A percentile compares a stretch with the other conserved stretches of the same genome.
These are phyloP conservation scores for Anoplolepis gracilipes DNA, from an alignment of 1,140 invertebrate species.

Conservation along the genomic window DNA sequence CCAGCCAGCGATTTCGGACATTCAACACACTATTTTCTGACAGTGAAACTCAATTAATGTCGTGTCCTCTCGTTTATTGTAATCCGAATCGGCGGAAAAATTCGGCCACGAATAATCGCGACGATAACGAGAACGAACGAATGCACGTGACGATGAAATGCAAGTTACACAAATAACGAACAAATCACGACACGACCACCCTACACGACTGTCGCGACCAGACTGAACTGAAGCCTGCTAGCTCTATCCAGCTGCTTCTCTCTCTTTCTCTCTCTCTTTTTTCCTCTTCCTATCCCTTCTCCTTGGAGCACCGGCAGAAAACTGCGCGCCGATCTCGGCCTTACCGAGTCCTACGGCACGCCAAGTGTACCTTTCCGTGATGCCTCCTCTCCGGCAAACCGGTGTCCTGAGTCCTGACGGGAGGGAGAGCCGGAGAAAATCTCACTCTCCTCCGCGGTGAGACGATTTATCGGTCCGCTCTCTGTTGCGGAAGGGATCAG, in stretches of 20 bases:
- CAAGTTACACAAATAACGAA: not conserved
- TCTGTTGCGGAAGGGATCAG: not conserved
- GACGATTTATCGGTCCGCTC: not conserved
- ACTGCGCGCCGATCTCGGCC: slow-evolving; percentile 13
- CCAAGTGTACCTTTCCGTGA: slow-evolving; percentile 63
- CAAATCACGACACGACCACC: slow-evolving; percentile 69
- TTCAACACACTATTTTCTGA: slow-evolving; percentile 38
- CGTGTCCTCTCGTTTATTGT: not conserved
- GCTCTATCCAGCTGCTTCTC: slow-evolving; percentile 70
- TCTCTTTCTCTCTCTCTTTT: not conserved
- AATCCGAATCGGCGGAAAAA: slow-evolving; percentile 13
- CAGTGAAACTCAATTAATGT: not conserved
- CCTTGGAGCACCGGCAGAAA: not conserved
- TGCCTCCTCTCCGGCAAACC: slow-evolving; percentile 41
- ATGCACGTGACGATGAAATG: slow-evolving; percentile 60
- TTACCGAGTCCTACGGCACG: slow-evolving; percentile 23
- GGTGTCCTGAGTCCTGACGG: slow-evolving; percentile 11
- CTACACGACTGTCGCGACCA: slow-evolving; percentile 67
- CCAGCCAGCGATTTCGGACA: slow-evolving; percentile 20
- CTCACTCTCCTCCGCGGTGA: not conserved
- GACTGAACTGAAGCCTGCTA: slow-evolving; percentile 79
- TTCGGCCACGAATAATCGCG: not conserved
- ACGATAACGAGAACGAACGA: not conserved
- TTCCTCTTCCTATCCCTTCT: not conserved
- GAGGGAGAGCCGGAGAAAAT: not conserved